Evolutionary conservation across 2,888 invertebrate species (phyloP).

Genomic region (Phytoseiulus persimilis): DNA sequence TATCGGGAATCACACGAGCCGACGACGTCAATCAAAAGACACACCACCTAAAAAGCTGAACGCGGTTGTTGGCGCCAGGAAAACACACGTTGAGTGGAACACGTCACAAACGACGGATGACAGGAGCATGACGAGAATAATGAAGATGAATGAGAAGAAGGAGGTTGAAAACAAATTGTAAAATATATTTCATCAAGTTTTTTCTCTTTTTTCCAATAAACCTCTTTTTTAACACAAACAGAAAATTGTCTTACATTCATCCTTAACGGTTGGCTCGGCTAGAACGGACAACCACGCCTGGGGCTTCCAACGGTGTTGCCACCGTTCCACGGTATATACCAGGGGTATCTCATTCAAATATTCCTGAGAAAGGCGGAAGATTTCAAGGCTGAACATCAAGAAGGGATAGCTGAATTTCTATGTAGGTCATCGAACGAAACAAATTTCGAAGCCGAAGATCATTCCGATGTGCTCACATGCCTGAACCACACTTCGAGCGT

Average conservation of each 20-base stretch:
- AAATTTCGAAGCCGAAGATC: too few relatives aligned
- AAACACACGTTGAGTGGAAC: not conserved
- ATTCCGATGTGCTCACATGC: too few relatives aligned
- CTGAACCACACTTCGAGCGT: too few relatives aligned
- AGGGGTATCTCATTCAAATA: too few relatives aligned
- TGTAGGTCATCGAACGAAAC: too few relatives aligned
- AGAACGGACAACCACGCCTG: too few relatives aligned
- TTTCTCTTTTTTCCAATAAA: conserved; percentile 39
- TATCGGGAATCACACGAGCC: not conserved
- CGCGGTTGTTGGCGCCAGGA: not conserved
- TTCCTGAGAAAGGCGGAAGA: too few relatives aligned
- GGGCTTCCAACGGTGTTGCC: too few relatives aligned
- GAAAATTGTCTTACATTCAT: not conserved
- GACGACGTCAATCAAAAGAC: not conserved
- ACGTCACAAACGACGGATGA: not conserved
- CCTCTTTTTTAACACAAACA: conserved; percentile 38
- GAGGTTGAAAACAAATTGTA: conserved; percentile 16
- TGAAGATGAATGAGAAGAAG: not conserved
- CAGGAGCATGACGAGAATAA: not conserved
- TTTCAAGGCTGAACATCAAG: too few relatives aligned
- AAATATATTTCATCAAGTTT: conserved; percentile 38
- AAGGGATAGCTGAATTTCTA: too few relatives aligned
- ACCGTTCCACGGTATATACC: too few relatives aligned
- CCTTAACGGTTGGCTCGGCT: too few relatives aligned
- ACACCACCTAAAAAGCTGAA: not conserved